These are phyloP conservation scores for Formicarius rufipectus DNA, from an alignment of 2,113 vertebrate genomes.

Conservation along the genomic window DNA sequence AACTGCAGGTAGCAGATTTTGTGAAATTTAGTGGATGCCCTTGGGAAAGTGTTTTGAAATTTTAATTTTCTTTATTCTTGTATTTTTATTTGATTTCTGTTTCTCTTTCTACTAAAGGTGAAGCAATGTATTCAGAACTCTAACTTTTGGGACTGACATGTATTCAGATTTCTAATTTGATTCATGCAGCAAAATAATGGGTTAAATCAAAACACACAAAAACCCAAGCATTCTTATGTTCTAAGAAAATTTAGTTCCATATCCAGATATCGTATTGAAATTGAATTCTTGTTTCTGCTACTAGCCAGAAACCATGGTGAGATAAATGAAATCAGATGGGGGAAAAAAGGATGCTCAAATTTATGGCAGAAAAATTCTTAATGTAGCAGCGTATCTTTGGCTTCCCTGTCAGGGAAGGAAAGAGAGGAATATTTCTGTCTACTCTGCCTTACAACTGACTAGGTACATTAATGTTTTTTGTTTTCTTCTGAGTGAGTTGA, in stretches of 20 bases:
- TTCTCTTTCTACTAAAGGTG: not conserved
- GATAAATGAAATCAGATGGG: constrained; percentile 45
- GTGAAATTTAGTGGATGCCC: not conserved
- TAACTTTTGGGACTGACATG: not conserved
- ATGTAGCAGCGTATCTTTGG: not conserved
- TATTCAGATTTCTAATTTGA: not conserved
- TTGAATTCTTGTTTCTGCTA: constrained; percentile 1
- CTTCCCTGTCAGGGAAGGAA: not conserved
- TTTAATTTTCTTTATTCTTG: not conserved
- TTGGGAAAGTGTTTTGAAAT: not conserved
- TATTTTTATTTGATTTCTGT: not conserved
- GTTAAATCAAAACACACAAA: not conserved
- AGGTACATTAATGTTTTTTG: not conserved
- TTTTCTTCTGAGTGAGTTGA: constrained; percentile 7
- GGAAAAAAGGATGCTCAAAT: not conserved
- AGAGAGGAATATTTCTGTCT: not conserved
- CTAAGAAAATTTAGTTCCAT: constrained; percentile 18
- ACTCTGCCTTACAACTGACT: not conserved
- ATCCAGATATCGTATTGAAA: not conserved
- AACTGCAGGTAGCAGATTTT: not conserved
- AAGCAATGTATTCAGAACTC: not conserved
- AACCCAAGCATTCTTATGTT: not conserved
- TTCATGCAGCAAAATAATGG: not conserved
- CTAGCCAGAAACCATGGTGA: constrained; percentile 16
- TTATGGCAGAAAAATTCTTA: not conserved